Evolutionary conservation across 2,888 invertebrate species (phyloP), one percentile per base, ranked within the genome.

Genomic region (Agonopterix subpropinquella): DNA sequence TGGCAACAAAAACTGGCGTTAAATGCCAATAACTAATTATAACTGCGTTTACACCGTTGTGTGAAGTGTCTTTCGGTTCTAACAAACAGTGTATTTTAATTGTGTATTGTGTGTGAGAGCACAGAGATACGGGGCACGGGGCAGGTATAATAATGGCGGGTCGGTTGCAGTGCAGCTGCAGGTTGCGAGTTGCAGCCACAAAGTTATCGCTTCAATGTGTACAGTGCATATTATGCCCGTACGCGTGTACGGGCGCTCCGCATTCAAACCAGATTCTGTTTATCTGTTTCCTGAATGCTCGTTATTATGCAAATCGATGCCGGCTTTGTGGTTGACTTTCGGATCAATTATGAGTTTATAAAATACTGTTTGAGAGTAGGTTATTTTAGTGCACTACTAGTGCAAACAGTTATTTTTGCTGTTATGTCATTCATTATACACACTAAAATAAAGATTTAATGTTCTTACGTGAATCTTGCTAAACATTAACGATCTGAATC

Each of bases 1-100:
- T 62, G 65, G 53, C 61, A 37, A 5, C 53, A 49, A 62, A 60
- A 61, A 56, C 51, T 53, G 47, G 57, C 57, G 62, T 58, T 59
- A 69, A 68, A 67, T 64, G 66, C 66, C 64, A 67, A 68, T 65
- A 65, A 65, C 70, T 72, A 72, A 76, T 71, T 65, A 70, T 73
- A 75, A 67, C 68, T 65, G 65, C 57, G 60, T 58, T 58, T 57
- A 59, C 50, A 55, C 28, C 28, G 28, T 28, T 28, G 28, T 28
- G 28, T 28, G 28, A 28, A 28, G 28, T 28, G 28, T 28, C 28
- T 28, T 28, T 28, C 28, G 28, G 28, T 28, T 28, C 5, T 28
- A 28, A 47, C 44, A 28, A 28, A 47, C 44, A 28, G 47, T 43
- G 45, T 44, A 39, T 45, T 44, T 47, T 51, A 49, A 50, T 58